Base-by-base conservation (phyloP, 2,888 invertebrate genomes). In the Polydrusus cervinus region DNA sequence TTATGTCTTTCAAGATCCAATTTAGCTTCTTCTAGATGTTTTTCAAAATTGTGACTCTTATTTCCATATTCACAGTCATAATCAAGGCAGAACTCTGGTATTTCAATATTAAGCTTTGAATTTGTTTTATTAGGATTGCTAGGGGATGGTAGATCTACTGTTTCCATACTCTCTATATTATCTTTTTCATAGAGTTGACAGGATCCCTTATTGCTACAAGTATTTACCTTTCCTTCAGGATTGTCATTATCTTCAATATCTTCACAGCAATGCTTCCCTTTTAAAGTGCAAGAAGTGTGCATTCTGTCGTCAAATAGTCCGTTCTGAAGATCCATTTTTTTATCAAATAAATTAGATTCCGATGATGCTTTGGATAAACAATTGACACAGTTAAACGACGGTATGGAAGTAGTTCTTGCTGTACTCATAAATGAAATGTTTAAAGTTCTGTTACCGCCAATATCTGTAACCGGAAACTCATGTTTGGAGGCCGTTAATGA, bases 261-360 rank as follows among this genome's bases (percentile, higher is more conserved):
- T 70, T 90, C 91, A 86, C 94, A 95, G 79, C 92, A 92, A 84
- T 94, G 94, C 71, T 83, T 83, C 0, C 94, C 94, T 74, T 90
- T 93, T 79, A 92, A 90, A 79, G 92, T 92, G 86, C 94, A 94
- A 0, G 90, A 78, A 30, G 79, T 80, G 79, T 91, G 90, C 90
- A 94, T 91, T 78, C 94, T 88, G 81, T 94, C 94, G 82, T 94
- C 93, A 13, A 94, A 87, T 53, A 92, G 78, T 68, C 83, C 79
- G 18, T 77, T 71, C 67, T 67, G 82, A 78, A 74, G 78, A 67
- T 77, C 80, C 80, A 77, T 82, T 47, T 74, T 70, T 25, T 65
- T 65, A 43, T 62, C 30, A 20, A 47, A 57, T 60, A 38, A 40
- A 40, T 83, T 34, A 70, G 68, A 10, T 57, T 68, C 57, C 68